Evolutionary conservation across 2,797 vertebrate genomes (phyloP), one percentile per base, ranked within the genome.

Genomic region (Cuculus canorus): DNA sequence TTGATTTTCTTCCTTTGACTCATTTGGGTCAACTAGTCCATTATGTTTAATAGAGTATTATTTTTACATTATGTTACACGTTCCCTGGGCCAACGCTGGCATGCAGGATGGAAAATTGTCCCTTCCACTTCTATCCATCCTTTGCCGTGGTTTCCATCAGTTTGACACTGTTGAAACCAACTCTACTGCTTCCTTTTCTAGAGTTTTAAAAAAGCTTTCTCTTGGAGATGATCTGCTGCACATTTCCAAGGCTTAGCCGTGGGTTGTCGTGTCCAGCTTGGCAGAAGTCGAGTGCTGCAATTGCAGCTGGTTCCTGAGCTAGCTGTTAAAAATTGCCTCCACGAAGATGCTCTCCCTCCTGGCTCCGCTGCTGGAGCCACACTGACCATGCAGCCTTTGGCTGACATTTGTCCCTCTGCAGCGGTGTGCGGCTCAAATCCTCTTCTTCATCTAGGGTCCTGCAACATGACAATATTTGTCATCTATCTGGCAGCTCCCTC

Each of bases 21-120:
- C 91, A 96, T 95, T 95, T 95, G 87, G 77, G 85, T 94, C 91
- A 86, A 80, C 81, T 76, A 71, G 91, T 85, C 90, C 86, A 59
- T 95, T 88, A 86, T 48, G 61, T 90, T 95, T 93, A 95, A 94
- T 54, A 96, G 61, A 54, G 24, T 93, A 92, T 96, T 95, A 96
- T 96, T 97, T 96, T 96, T 93, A 95, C 94, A 87, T 93, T 92
- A 92, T 92, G 86, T 65, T 96, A 89, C 91, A 83, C 24, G n/a
- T 66, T 96, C 69, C 64, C 53, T 2, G 78, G 72, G 93, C 95
- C 95, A 96, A 4, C 1, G 1, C 88, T 96, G 95, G 96, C 92
- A 92, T 0, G 0, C 37, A 10, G 88, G 75, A 50, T 94, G 94
- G 96, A 95, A 96, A 96, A 79, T 93, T 75, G 88, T 93, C 91